Evolutionary conservation across 1,140 invertebrate species (phyloP), one percentile per base, ranked within the genome.

Genomic region (Gonatopus flavifemur): DNA sequence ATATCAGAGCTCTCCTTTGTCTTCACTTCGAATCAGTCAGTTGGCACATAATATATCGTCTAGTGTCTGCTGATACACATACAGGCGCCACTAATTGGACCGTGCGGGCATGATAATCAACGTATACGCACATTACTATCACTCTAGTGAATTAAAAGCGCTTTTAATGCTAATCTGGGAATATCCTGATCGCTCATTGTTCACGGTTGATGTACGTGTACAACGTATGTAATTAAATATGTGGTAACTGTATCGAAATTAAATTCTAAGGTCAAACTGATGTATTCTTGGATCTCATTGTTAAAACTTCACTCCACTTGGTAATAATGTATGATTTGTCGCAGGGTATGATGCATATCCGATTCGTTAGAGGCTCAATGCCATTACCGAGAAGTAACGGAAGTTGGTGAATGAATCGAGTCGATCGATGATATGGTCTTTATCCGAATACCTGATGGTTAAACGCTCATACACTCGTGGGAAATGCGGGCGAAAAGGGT

Each of bases 341-440:
- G n/a, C n/a, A n/a, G n/a, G n/a, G n/a, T n/a, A n/a, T n/a, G n/a
- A n/a, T n/a, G n/a, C n/a, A n/a, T n/a, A 59, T 43, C 22, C 30
- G 33, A 37, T 46, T 24, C 21, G 20, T 46, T 28, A 24, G 30
- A 31, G 30, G 41, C 52, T 56, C 28, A 12, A n/a, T 18, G 18
- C 40, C 42, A 35, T 54, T 54, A 20, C 40, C 51, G 49, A n/a
- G n/a, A n/a, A n/a, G 30, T 28, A 22, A 19, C 20, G 42, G 20
- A 41, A 21, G 45, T 3, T 42, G 20, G 22, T 19, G 8, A 21
- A 13, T 6, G 41, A 44, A 62, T 57, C 35, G 28, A 43, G 22
- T 25, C 57, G 63, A 70, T 70, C 64, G 67, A 68, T 69, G n/a
- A n/a, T n/a, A n/a, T n/a, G 59, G 20, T 22, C 47, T 49, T 58